Percentiles rank a stretch among this genome's conserved stretches.
Conservation (phyloP, 2,797 vertebrate genomes). For the Cyprinodon diabolis region DNA sequence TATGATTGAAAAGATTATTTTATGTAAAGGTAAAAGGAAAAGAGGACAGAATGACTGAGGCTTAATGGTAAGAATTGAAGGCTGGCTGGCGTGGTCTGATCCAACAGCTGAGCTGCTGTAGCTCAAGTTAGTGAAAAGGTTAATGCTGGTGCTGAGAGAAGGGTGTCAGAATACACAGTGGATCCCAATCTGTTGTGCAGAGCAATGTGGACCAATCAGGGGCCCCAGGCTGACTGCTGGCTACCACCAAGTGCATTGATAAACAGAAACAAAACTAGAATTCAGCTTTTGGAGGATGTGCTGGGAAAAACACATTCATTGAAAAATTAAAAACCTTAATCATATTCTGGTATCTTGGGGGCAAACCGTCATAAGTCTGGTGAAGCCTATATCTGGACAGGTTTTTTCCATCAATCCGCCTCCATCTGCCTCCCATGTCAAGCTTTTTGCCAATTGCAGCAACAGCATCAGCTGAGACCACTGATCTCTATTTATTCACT, state of each 20-base stretch:
- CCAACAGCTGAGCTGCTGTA: background rate
- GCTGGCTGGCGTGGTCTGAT: background rate
- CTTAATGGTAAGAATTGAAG: background rate
- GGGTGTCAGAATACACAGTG: background rate
- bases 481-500: no score
- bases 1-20: background rate
- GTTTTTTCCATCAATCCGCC: background rate
- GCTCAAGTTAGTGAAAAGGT: background rate
- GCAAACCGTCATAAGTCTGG: background rate
- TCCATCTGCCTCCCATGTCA: no score
- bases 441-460: no score
- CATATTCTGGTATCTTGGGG: background rate
- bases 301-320: background rate
- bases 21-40: background rate
- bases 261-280: no score
- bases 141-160: background rate
- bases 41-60: background rate
- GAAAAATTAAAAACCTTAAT: background rate
- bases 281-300: background rate
- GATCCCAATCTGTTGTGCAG: background rate
- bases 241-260: background rate
- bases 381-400: background rate
- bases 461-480: no score
- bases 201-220: background rate
- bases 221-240: background rate